These are phyloP conservation scores for Stigmatopora nigra DNA, from an alignment of 2,113 vertebrate species.

Conservation along the genomic window DNA sequence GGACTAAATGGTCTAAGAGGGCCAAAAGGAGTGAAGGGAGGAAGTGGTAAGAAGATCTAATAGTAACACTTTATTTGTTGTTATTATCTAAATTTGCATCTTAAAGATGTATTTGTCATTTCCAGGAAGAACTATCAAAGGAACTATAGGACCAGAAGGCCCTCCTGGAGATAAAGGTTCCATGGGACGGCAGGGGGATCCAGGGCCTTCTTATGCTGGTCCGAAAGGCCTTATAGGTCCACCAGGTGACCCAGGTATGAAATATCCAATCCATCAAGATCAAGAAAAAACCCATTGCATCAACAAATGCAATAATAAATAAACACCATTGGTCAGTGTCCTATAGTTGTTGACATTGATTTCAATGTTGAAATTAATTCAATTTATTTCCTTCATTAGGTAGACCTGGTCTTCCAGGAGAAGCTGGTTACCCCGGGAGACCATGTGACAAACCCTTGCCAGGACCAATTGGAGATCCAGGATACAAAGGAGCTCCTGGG, in stretches of 20 bases:
- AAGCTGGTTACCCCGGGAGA: conserved; percentile 25
- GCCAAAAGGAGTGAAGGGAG: conserved; percentile 48
- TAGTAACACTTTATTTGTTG: neutral
- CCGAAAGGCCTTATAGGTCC: conserved; percentile 37
- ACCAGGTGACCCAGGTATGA: conserved; percentile 44
- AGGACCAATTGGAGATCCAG: conserved; percentile 31
- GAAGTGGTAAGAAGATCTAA: conserved; percentile 31
- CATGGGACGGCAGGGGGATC: conserved; percentile 23
- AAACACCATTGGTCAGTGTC: neutral
- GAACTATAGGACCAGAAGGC: conserved; percentile 37
- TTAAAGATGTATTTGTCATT: neutral
- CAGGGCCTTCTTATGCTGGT: conserved; percentile 16
- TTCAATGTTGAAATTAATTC: neutral
- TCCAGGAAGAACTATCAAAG: conserved; percentile 26
- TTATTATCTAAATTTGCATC: neutral
- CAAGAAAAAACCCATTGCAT: neutral
- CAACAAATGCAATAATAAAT: neutral
- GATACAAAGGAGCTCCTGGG: conserved; percentile 41
- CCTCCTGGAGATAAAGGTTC: conserved; percentile 45
- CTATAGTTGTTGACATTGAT: neutral
- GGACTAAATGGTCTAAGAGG: conserved; percentile 60
- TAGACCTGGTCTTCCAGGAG: conserved; percentile 27
- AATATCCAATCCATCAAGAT: neutral
- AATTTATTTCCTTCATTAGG: conserved; percentile 25
- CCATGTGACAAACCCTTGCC: neutral